Base-by-base conservation (phyloP, 2,888 invertebrate genomes). In the Acleris sparsana region DNA sequence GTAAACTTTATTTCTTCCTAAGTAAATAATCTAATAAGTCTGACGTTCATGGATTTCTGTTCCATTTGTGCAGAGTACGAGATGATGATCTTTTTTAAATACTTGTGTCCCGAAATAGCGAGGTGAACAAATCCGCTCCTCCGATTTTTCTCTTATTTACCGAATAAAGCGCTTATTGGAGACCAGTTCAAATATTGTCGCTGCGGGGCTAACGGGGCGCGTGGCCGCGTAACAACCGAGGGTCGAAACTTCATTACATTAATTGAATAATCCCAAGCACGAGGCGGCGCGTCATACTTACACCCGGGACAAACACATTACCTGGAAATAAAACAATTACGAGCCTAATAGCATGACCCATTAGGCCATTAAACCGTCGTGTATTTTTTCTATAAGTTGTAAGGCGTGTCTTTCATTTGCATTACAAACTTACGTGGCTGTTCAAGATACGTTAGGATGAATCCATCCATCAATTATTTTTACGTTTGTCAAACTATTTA, bases 161-260 rank as follows among this genome's bases (percentile, higher is more conserved):
- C 46, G 25, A 57, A 66, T 62, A 48, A 61, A 57, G 57, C 57
- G 52, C 29, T 57, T 58, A 57, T 59, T 61, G 61, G 57, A 51
- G 13, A 46, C 43, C 67, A 67, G 68, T 72, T 73, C 71, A 75
- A 80, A 81, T 78, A 76, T 77, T 82, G 79, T 76, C 74, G 68
- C 77, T 75, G 75, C 71, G 72, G 43, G 22, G 56, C 68, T 60
- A 67, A 65, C 72, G 66, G 70, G 55, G 65, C 70, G 73, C 77
- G 78, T 75, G 79, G 79, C 78, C 73, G 71, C 63, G 69, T 69
- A 67, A 73, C 73, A 71, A 69, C 74, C 75, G 63, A 70, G 67
- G 58, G 58, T 71, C 69, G 64, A 75, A 80, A 79, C 76, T 78
- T 79, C 77, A 80, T 79, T 80, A 80, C 77, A 76, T 73, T 80